These are phyloP conservation scores for Actinernus sp. DNA, from an alignment of 92 coral and sea anemone genomes.

Conservation along the genomic window DNA sequence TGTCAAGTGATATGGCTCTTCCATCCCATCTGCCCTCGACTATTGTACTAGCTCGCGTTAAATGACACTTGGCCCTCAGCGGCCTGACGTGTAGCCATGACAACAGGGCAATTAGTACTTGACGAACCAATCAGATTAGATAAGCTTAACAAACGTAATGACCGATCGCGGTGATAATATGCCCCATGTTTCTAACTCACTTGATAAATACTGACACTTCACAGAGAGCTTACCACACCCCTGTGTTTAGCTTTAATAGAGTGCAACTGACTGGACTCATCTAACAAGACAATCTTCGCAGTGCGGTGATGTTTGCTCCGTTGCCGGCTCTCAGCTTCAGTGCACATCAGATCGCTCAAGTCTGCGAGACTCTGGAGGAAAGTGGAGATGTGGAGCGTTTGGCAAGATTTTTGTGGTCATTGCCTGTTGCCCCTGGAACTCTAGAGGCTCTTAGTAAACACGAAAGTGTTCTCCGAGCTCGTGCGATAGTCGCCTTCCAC, in stretches of 20 bases:
- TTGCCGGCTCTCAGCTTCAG: constrained; percentile 95
- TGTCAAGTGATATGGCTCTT: constrained; percentile 84
- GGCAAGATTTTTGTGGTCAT: constrained; percentile 99
- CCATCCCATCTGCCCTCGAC: constrained; percentile 72
- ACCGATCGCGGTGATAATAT: constrained; percentile 89
- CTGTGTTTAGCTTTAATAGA: constrained; percentile 91
- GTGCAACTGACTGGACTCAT: constrained; percentile 59
- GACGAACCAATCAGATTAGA: constrained; percentile 90
- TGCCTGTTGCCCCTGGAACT: constrained; percentile 99
- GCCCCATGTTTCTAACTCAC: constrained; percentile 98
- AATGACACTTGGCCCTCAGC: constrained; percentile 80
- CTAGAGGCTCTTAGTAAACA: constrained; percentile 97
- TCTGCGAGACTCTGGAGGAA: constrained; percentile 98
- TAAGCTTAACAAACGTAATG: constrained; percentile 91
- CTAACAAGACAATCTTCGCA: constrained; percentile 11
- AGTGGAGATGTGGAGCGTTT: constrained; percentile 99
- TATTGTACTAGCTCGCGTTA: constrained; percentile 79
- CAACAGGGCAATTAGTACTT: constrained; percentile 82
- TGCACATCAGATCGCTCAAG: constrained; percentile 97
- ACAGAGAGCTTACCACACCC: constrained; percentile 97
- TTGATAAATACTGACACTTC: constrained; percentile 97
- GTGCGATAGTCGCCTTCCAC: constrained; percentile 98
- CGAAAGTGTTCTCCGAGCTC: constrained; percentile 99
- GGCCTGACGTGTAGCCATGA: constrained; percentile 85
- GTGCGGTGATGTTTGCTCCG: constrained; percentile 89